A percentile compares a stretch with the other conserved stretches of the same genome.
Conservation (phyloP, 23 tunicate species). For the Trididemnum nubilum region DNA sequence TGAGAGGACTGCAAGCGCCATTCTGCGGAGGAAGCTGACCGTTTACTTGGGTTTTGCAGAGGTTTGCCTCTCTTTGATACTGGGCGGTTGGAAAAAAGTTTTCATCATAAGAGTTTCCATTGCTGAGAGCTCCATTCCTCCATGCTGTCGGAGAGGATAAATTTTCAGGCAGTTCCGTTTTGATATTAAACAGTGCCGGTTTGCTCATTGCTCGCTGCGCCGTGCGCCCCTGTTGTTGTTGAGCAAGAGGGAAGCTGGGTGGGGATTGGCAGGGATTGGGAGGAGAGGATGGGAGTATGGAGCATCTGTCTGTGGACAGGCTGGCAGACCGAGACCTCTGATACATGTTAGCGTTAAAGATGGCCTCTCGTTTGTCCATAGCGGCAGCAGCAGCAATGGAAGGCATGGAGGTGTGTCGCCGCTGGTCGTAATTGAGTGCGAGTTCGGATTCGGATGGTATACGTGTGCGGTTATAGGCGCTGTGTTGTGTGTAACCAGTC, state of each 20-base stretch:
- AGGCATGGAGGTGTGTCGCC: slow-evolving; percentile 40
- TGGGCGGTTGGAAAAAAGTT: not conserved
- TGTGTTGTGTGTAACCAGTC: slow-evolving; percentile 8
- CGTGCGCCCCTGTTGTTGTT: no score
- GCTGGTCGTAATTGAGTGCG: slow-evolving; percentile 39
- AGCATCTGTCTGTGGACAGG: slow-evolving; percentile 55
- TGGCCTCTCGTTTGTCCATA: slow-evolving; percentile 22
- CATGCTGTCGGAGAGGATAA: not conserved
- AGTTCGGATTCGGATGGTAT: slow-evolving; percentile 64
- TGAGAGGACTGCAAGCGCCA: not conserved
- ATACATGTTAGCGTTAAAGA: slow-evolving; percentile 8
- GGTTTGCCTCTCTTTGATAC: not conserved
- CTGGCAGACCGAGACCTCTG: slow-evolving; percentile 75
- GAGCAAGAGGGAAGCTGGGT: slow-evolving; percentile 22
- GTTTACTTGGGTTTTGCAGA: slow-evolving; percentile 17
- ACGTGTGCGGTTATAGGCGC: slow-evolving; percentile 31
- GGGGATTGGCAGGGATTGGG: slow-evolving; percentile 14
- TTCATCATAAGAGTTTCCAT: slow-evolving; percentile 3
- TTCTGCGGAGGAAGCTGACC: not conserved
- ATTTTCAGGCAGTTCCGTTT: slow-evolving; percentile 40
- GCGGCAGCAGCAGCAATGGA: slow-evolving; percentile 27
- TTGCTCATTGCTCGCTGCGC: not conserved
- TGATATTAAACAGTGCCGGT: slow-evolving; percentile 16
- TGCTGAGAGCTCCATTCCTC: not conserved
- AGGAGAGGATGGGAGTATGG: slow-evolving; percentile 44